Evolutionary conservation across 2,888 invertebrate species (phyloP).

Genomic region (Perizoma affinitatum): DNA sequence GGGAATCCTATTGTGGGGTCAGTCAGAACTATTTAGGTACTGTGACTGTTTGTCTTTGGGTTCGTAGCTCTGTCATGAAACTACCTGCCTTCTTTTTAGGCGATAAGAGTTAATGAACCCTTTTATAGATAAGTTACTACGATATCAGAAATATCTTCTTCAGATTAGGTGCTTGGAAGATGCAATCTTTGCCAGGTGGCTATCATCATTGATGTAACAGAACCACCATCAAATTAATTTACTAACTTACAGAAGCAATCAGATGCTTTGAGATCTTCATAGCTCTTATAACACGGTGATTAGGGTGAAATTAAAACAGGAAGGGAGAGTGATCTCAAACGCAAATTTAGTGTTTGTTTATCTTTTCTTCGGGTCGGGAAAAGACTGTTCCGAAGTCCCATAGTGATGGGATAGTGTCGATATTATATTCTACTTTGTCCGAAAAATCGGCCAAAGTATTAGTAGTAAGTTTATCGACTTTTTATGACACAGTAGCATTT

Average conservation of each 20-base stretch:
- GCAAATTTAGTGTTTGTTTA: conserved; percentile 33
- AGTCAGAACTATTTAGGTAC: too few species aligned
- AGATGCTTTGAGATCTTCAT: background rate
- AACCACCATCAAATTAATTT: conserved; percentile 35
- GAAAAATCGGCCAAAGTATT: conserved; percentile 4
- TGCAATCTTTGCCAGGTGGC: too few species aligned
- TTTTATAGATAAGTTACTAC: background rate
- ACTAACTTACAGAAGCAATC: conserved; percentile 36
- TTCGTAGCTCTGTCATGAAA: too few species aligned
- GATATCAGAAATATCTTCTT: background rate
- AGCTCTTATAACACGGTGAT: conserved; percentile 14
- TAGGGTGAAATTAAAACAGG: conserved; percentile 12
- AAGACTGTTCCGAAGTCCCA: conserved; percentile 6
- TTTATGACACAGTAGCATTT: too few species aligned
- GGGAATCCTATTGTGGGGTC: too few species aligned
- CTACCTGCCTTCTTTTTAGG: too few species aligned
- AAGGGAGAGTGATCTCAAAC: conserved; percentile 29
- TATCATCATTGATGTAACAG: conserved; percentile 14
- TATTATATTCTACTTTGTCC: too few species aligned
- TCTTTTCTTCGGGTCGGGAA: conserved; percentile 21
- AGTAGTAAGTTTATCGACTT: background rate
- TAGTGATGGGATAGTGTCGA: conserved; percentile 22
- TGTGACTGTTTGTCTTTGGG: too few species aligned
- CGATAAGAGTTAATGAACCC: conserved; percentile 2
- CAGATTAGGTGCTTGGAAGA: too few species aligned